phyloP scores from a whole-genome alignment of 2,113 vertebrate genomes.

The Istiophorus platypterus region DNA sequence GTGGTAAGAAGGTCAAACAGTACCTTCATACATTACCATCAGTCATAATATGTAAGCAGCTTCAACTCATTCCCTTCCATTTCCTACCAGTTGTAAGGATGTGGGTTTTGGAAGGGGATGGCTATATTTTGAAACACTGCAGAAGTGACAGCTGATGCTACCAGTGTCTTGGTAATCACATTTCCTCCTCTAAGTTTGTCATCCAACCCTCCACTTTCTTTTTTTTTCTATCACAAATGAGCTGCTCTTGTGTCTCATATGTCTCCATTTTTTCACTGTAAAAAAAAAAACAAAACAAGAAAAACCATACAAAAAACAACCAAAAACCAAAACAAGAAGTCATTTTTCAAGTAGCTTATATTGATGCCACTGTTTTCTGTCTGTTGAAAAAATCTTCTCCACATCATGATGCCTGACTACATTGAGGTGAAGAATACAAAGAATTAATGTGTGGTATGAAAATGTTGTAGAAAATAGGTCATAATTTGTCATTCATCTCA shows the following conservation, averaged over 20 bases:
- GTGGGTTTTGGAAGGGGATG: conserved; percentile 32
- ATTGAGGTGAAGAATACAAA: conserved; percentile 28
- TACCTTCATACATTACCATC: conserved; percentile 38
- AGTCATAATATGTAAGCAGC: conserved; percentile 52
- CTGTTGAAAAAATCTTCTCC: not conserved
- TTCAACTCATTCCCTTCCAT: conserved; percentile 32
- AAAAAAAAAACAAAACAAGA: not conserved
- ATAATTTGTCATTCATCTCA: conserved; percentile 50
- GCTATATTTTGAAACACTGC: conserved; percentile 52
- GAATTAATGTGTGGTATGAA: conserved; percentile 28
- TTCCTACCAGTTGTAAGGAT: conserved; percentile 18
- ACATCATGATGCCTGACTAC: not conserved
- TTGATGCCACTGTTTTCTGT: not conserved
- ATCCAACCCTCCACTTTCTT: conserved; percentile 57
- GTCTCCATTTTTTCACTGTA: conserved; percentile 26
- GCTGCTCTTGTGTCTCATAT: conserved; percentile 42
- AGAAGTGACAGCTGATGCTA: conserved; percentile 51
- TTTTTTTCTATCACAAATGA: conserved; percentile 54
- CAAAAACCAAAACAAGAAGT: not conserved
- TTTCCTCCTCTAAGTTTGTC: conserved; percentile 70
- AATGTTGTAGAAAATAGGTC: conserved; percentile 40
- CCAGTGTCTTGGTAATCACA: conserved; percentile 67
- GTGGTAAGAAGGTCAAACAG: conserved; percentile 63
- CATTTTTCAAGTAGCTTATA: conserved; percentile 1
- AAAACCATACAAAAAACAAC: not conserved